A percentile compares a stretch with the other conserved stretches of the same genome.
Evolutionary conservation across 1,140 invertebrate genomes (phyloP).

Genomic region (Lasioglossum baleicum): DNA sequence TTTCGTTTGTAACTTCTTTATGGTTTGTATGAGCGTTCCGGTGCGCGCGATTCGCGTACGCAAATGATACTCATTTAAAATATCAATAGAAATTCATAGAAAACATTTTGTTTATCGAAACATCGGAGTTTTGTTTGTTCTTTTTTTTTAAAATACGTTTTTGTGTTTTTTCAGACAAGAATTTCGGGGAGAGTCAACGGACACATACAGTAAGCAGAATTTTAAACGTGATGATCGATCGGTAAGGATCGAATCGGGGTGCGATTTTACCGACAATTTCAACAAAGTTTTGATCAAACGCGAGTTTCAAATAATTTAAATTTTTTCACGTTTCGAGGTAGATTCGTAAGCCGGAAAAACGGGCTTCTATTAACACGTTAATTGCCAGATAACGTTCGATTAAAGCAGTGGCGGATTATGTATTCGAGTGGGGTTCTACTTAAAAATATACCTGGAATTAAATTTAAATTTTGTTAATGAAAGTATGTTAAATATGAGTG

Average conservation of each 20-base stretch:
- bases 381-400: too few species aligned
- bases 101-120: neutral
- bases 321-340: too few species aligned
- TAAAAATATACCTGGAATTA: too few species aligned
- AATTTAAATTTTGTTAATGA: too few species aligned
- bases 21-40: slow-evolving; percentile 3
- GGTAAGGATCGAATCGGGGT: neutral
- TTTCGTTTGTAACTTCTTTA: neutral
- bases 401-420: too few species aligned
- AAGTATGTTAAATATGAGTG: too few species aligned
- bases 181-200: neutral
- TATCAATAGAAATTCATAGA: neutral
- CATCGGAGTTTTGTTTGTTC: neutral
- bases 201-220: neutral
- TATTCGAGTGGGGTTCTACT: too few species aligned
- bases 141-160: neutral
- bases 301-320: neutral
- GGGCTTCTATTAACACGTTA: too few species aligned
- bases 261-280: too few species aligned
- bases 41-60: slow-evolving; percentile 23
- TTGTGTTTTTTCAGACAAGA: neutral
- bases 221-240: neutral
- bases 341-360: too few species aligned
- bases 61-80: slow-evolving; percentile 43
- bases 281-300: too few species aligned